Percentiles rank a stretch among this genome's conserved stretches.
Evolutionary conservation across 1,140 invertebrate genomes (phyloP).

Genomic region (Drosophila kikkawai): DNA sequence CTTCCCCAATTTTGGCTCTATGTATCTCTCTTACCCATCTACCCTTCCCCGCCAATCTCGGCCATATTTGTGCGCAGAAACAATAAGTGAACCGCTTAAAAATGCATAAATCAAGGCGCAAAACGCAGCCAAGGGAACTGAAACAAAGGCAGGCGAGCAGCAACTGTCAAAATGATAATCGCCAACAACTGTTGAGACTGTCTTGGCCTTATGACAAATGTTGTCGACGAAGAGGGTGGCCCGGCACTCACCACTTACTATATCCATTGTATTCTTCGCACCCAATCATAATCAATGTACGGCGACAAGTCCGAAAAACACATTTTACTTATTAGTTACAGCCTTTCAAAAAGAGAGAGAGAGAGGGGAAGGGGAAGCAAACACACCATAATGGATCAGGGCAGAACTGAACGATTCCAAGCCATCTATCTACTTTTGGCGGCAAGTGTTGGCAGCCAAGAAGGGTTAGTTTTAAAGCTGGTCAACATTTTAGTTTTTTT

Average conservation of each 20-base stretch:
- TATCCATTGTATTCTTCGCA: not conserved
- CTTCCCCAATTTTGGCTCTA: not conserved
- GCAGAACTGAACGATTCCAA: constrained; percentile 28
- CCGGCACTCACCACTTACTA: not conserved
- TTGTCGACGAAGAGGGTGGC: constrained; percentile 34
- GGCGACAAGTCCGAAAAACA: constrained; percentile 59
- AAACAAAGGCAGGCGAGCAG: constrained; percentile 58
- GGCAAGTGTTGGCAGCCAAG: constrained; percentile 14
- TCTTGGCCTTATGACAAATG: constrained; percentile 71
- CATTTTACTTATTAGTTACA: constrained; percentile 78
- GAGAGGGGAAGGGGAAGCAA: not conserved
- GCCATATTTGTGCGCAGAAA: constrained; percentile 76
- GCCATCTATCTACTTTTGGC: constrained; percentile 45
- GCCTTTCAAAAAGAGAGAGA: not conserved
- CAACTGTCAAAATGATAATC: constrained; percentile 83
- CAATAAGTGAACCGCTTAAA: constrained; percentile 84
- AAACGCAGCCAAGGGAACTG: constrained; percentile 63
- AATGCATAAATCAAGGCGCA: constrained; percentile 80
- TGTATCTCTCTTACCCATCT: not conserved
- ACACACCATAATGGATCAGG: constrained; percentile 14
- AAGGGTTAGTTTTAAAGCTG: not conserved
- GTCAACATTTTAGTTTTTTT: not conserved
- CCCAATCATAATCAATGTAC: constrained; percentile 32
- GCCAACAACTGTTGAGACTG: constrained; percentile 82
- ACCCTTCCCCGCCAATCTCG: not conserved